These are phyloP conservation scores for Microplitis manilae DNA, from an alignment of 2,888 invertebrate genomes.

Conservation along the genomic window DNA sequence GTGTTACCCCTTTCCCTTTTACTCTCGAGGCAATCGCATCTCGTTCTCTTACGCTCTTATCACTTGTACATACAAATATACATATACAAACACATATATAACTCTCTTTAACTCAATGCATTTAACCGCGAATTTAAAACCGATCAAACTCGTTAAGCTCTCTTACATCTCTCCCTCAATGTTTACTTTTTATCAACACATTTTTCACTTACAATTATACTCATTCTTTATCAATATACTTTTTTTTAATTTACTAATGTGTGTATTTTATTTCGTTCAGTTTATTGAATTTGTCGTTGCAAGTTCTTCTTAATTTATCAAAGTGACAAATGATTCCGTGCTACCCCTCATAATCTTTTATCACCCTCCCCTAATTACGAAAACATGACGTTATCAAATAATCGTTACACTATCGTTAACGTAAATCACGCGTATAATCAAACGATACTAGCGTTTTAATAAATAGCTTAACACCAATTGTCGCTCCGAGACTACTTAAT, in stretches of 20 bases:
- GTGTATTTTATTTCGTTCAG: not conserved
- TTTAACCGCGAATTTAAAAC: slow-evolving; percentile 58
- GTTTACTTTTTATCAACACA: slow-evolving; percentile 41
- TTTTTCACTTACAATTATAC: slow-evolving; percentile 36
- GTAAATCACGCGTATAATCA: not conserved
- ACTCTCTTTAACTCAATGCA: slow-evolving; percentile 48
- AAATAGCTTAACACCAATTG: not conserved
- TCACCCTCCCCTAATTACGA: not conserved
- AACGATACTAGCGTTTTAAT: not conserved
- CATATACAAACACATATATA: not conserved
- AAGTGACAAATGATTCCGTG: not conserved
- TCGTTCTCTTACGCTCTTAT: not conserved
- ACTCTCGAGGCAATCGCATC: not conserved
- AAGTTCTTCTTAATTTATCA: not conserved
- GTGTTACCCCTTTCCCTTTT: slow-evolving; percentile 8
- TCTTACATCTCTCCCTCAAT: slow-evolving; percentile 5
- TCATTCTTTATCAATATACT: slow-evolving; percentile 12
- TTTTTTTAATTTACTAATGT: slow-evolving; percentile 4
- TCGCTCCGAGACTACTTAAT: not conserved
- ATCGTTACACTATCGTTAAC: not conserved
- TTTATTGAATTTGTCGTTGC: not conserved
- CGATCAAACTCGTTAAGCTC: slow-evolving; percentile 33
- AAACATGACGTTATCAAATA: slow-evolving; percentile 1
- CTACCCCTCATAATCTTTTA: not conserved
- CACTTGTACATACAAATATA: not conserved